Evolutionary conservation across 2,797 vertebrate species (phyloP).

Genomic region (Anniella stebbinsi): DNA sequence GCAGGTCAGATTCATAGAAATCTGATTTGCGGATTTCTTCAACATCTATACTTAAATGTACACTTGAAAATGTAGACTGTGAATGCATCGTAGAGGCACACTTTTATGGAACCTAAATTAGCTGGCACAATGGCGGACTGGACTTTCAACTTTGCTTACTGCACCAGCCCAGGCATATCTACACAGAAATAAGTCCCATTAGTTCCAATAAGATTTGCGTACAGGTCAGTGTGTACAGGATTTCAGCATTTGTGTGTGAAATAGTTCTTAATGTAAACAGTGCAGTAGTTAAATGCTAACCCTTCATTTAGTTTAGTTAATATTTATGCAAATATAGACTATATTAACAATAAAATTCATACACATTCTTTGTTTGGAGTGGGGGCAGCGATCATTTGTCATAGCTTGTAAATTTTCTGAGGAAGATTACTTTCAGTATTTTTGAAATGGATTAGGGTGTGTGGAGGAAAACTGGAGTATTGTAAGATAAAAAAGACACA

Average conservation of each 20-base stretch:
- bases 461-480: constrained; percentile 42
- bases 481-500: constrained; percentile 43
- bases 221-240: not conserved
- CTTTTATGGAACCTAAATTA: not conserved
- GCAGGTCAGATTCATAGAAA: too few species aligned
- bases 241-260: not conserved
- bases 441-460: not conserved
- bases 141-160: not conserved
- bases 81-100: not conserved
- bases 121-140: not conserved
- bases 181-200: not conserved
- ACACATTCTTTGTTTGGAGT: not conserved
- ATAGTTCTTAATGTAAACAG: not conserved
- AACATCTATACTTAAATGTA: not conserved
- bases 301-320: not conserved
- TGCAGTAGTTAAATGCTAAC: not conserved
- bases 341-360: not conserved
- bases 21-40: too few species aligned
- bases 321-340: not conserved
- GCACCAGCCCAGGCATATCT: not conserved
- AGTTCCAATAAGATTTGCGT: not conserved
- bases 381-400: not conserved
- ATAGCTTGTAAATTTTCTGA: not conserved
- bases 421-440: not conserved
- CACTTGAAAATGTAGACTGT: not conserved